Evolutionary conservation across 2,797 vertebrate genomes (phyloP).

Genomic region (Lateolabrax maculatus): DNA sequence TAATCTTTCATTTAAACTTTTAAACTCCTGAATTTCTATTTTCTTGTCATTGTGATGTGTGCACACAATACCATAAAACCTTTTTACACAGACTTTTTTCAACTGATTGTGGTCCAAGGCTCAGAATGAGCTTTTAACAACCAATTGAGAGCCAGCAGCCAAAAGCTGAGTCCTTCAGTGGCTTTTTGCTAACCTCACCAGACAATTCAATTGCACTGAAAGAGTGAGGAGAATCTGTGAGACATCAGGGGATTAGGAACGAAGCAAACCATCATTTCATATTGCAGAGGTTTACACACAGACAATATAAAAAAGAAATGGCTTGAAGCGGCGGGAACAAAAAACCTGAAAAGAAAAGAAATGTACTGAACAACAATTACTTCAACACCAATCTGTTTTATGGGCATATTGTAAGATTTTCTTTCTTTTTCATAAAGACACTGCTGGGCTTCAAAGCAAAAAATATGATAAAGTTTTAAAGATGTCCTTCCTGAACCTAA

Average conservation of each 20-base stretch:
- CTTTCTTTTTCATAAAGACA: not conserved
- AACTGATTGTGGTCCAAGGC: constrained; percentile 25
- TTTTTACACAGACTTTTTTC: constrained; percentile 21
- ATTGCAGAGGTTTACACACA: constrained; percentile 50
- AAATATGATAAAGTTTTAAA: constrained; percentile 5
- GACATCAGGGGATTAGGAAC: constrained; percentile 54
- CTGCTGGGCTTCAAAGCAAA: constrained; percentile 2
- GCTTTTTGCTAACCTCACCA: constrained; percentile 49
- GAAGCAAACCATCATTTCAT: constrained; percentile 48
- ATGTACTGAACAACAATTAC: constrained; percentile 21
- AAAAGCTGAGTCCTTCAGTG: constrained; percentile 42
- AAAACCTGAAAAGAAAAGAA: constrained; percentile 22
- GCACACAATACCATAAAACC: constrained; percentile 24
- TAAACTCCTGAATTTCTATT: constrained; percentile 7
- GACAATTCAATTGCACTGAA: constrained; percentile 53
- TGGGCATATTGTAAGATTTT: constrained; percentile 17
- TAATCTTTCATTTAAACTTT: constrained; percentile 41
- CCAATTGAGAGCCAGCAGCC: constrained; percentile 36
- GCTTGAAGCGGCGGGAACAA: constrained; percentile 21
- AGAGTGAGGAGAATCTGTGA: constrained; percentile 62
- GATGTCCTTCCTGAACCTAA: constrained; percentile 9
- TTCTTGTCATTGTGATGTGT: constrained; percentile 1
- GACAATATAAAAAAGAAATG: constrained; percentile 45
- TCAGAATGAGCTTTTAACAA: constrained; percentile 31
- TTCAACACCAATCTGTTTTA: constrained; percentile 22